Evolutionary conservation across 2,888 invertebrate species (phyloP).

Genomic region (Volucella zonaria): DNA sequence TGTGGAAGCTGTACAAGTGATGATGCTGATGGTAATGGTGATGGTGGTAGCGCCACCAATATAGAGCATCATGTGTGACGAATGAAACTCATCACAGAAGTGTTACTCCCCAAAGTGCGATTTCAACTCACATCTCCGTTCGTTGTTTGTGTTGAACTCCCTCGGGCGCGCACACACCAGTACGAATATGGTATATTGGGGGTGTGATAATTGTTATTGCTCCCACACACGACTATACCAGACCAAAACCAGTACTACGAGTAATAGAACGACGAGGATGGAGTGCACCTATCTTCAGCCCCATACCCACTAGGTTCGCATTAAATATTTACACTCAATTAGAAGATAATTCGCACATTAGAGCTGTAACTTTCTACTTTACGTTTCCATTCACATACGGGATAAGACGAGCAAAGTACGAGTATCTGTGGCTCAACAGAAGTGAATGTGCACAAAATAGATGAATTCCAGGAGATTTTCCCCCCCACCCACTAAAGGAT

Average conservation of each 20-base stretch:
- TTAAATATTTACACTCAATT: conserved; percentile 72
- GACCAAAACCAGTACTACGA: not conserved
- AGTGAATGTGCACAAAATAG: conserved; percentile 47
- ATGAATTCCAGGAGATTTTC: conserved; percentile 14
- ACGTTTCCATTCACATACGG: not conserved
- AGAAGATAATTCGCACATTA: conserved; percentile 67
- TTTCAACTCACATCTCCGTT: conserved; percentile 10
- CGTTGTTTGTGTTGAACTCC: conserved; percentile 8
- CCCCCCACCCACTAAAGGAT: not conserved
- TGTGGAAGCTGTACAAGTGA: no score
- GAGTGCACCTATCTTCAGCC: not conserved
- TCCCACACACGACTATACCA: conserved; percentile 4
- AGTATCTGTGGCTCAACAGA: conserved; percentile 25
- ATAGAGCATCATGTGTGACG: conserved; percentile 11
- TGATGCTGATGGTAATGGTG: no score
- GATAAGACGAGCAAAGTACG: no score
- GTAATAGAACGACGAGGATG: not conserved
- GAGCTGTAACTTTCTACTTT: conserved; percentile 28
- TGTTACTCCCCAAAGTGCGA: conserved; percentile 13
- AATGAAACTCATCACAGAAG: conserved; percentile 29
- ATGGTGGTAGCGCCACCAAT: no score
- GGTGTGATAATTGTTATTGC: conserved; percentile 58
- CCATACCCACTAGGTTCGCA: conserved; percentile 25
- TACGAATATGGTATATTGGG: not conserved
- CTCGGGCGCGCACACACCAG: not conserved